Base-by-base conservation (phyloP, 1,140 invertebrate genomes). In the Drosophila pseudoobscura region DNA sequence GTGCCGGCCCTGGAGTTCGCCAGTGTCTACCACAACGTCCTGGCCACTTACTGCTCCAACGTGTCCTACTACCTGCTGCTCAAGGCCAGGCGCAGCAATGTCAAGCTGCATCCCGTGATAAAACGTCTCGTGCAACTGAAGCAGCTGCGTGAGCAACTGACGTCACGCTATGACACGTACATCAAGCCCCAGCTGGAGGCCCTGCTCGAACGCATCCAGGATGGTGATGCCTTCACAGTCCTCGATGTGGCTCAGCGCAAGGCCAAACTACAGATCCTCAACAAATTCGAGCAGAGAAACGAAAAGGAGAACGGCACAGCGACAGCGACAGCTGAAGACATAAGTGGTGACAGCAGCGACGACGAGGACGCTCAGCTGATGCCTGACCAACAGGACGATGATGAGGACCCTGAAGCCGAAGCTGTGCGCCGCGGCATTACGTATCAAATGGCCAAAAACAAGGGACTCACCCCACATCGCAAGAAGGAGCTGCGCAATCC, bases 401-500 rank as follows among this genome's bases (percentile, higher is more conserved):
- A 35, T 59, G 90, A 65, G 61, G 72, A 92, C 45, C 80, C 87
- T 51, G 68, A 76, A 5, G 80, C 90, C 45, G 74, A 85, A 44
- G 62, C 78, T 44, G 63, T 82, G 45, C 98, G 97, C 87, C 93
- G 98, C 82, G 94, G 94, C 53, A 98, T 99, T 74, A 98, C 96
- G 15, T 97, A 97, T 91, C 94, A 98, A 94, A 99, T 99, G 83
- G 95, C 96, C 7, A 99, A 99, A 92, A 99, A 99, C 87, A 98
- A 98, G 92, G 98, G 98, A 43, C 93, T 99, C 1, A 98, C 95
- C 43, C 96, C 97, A 9, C 93, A 95, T 72, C 94, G 97, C 61
- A 98, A 97, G 89, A 98, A 98, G 90, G 97, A 98, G 89, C 94
- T 95, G 76, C 94, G 97, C 72, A 99, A 99, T 94, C 98, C 98